A percentile compares a stretch with the other conserved stretches of the same genome.
Conservation (phyloP, 1,140 invertebrate species). For the Sarcophaga peregrina region DNA sequence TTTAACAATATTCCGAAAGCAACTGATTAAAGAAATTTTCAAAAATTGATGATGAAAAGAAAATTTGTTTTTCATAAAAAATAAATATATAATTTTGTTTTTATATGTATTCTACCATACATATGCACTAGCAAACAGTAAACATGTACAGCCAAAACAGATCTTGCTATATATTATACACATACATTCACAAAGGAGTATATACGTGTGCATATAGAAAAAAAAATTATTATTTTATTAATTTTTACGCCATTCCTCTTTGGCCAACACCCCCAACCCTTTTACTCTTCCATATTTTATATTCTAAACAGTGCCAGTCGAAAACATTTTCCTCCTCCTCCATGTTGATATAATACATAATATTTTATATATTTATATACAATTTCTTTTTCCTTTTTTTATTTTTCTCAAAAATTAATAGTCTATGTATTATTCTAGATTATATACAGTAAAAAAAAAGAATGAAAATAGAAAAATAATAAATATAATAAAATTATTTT, state of each 20-base stretch:
- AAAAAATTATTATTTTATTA: not conserved
- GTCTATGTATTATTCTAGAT: not conserved
- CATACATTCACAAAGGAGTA: not conserved
- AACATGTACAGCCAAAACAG: not conserved
- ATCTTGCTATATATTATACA: not conserved
- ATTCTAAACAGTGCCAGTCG: not conserved
- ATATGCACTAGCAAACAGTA: too few species aligned
- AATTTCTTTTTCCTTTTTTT: not conserved
- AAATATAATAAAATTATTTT: too few species aligned
- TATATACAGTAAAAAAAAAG: too few species aligned
- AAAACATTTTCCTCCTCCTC: not conserved
- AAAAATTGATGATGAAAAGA: slow-evolving; percentile 43
- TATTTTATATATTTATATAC: slow-evolving; percentile 4
- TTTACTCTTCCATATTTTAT: not conserved
- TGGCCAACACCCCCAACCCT: not conserved
- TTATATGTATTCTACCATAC: not conserved
- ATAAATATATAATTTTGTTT: slow-evolving; percentile 23
- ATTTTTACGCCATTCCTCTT: not conserved
- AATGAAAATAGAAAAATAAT: too few species aligned
- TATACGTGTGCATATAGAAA: not conserved
- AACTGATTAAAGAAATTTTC: slow-evolving; percentile 58
- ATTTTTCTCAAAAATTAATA: not conserved
- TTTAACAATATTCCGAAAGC: slow-evolving; percentile 67
- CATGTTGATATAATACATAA: not conserved
- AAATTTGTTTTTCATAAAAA: slow-evolving; percentile 37